Evolutionary conservation across 2,113 vertebrate species (phyloP), one percentile per base, ranked within the genome.

Genomic region (Onychorhynchus coronatus): DNA sequence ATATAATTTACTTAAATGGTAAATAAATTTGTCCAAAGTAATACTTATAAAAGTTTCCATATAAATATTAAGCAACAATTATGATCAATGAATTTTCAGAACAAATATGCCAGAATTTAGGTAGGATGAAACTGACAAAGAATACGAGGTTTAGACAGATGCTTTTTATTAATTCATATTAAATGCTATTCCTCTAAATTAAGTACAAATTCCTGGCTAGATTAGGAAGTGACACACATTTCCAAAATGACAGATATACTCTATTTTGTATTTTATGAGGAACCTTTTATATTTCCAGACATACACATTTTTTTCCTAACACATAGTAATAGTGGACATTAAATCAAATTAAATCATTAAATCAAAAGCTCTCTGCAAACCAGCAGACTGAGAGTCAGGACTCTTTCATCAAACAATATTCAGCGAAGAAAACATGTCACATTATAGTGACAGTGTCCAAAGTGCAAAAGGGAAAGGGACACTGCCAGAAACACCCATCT

Each of bases 1-100:
- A 93, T 97, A 94, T 86, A 24, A 98, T 95, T 97, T 97, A 96
- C 93, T 97, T 97, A 97, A 97, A 95, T 74, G 47, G 88, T 88
- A 98, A 97, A 93, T 96, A 97, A 95, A 71, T 95, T 97, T 95
- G 73, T 95, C 87, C 89, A 96, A 97, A 94, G 53, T 76, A 87
- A 94, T 75, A 42, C 49, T 82, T 89, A 63, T 65, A 94, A 97
- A 96, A 97, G 70, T 90, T 93, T 93, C 49, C 71, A 95, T 50
- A 84, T 85, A 97, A 97, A 90, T 97, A 94, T 81, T 91, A 96
- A 91, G 62, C 27, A 86, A 39, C 65, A 97, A 95, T 96, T 95
- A 97, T 65, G 74, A 97, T 89, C 91, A 96, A 95, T 83, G 85
- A 18, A 5, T 66, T 96, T 94, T 87, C 75, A 85, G 66, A 73